These are phyloP conservation scores for Acholoe squamosa DNA, from an alignment of 2,888 invertebrate genomes.

Conservation along the genomic window DNA sequence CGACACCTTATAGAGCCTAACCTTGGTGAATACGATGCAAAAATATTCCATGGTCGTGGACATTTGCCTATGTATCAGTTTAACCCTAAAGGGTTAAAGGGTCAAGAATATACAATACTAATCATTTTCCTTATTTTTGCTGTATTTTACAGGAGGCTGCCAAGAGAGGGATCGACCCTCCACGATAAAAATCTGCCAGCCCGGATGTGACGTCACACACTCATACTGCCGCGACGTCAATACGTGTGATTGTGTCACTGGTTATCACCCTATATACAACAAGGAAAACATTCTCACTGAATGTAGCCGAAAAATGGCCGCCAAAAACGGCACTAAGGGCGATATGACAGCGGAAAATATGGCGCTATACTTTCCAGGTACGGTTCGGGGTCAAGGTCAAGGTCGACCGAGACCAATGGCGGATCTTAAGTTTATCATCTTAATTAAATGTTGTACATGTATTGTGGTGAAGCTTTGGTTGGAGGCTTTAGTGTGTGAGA, in stretches of 20 bases:
- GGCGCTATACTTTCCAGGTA: conserved; percentile 64
- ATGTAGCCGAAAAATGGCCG: conserved; percentile 72
- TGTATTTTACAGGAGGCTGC: conserved; percentile 82
- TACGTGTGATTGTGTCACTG: conserved; percentile 73
- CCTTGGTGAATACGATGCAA: too few species aligned
- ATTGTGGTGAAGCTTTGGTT: too few species aligned
- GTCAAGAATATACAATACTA: not conserved
- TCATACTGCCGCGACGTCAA: conserved; percentile 76
- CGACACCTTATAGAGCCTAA: too few species aligned
- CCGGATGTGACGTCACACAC: conserved; percentile 73
- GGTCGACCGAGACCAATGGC: not conserved
- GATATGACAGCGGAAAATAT: conserved; percentile 66
- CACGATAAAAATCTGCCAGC: conserved; percentile 74
- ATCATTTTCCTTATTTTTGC: not conserved
- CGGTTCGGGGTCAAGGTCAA: not conserved
- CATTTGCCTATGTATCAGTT: too few species aligned
- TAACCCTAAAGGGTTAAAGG: too few species aligned
- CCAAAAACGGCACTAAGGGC: conserved; percentile 69
- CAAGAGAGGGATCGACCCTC: conserved; percentile 80
- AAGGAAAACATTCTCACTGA: conserved; percentile 70
- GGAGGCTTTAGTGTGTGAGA: too few species aligned
- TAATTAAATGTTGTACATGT: too few species aligned
- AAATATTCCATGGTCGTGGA: too few species aligned
- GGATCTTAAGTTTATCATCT: too few species aligned
- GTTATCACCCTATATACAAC: conserved; percentile 72